A percentile compares a stretch with the other conserved stretches of the same genome.
These are phyloP conservation scores for Notoglanidium macrostoma DNA, from an alignment of 2,797 vertebrate species.

Conservation along the genomic window DNA sequence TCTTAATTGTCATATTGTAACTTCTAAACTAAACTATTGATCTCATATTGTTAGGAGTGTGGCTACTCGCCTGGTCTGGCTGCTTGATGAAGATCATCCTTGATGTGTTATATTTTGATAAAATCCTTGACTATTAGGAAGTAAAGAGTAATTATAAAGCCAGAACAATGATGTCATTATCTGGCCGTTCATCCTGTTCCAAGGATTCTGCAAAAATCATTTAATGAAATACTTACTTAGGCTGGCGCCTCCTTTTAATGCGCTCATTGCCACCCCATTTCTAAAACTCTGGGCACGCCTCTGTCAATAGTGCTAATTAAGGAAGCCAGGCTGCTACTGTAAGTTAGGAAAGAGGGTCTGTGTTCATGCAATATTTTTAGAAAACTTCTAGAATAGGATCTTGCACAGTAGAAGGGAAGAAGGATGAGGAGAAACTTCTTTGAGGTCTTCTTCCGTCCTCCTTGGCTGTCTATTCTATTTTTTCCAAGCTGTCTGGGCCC, in stretches of 20 bases:
- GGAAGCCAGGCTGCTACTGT: constrained; percentile 5
- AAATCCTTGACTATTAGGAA: neutral
- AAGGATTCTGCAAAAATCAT: neutral
- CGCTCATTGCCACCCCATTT: neutral
- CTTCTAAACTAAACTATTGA: neutral
- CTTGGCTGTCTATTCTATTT: constrained; percentile 23
- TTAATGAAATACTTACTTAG: neutral
- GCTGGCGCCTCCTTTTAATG: neutral
- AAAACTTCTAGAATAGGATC: constrained; percentile 27
- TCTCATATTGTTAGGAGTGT: neutral
- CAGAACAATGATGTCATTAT: neutral
- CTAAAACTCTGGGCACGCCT: constrained; percentile 3
- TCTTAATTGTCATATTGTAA: neutral
- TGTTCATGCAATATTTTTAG: constrained; percentile 47
- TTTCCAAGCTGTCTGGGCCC: constrained; percentile 30
- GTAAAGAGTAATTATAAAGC: constrained; percentile 1
- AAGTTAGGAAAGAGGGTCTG: constrained; percentile 14
- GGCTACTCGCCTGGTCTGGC: neutral
- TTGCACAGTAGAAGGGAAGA: constrained; percentile 22
- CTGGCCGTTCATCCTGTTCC: neutral
- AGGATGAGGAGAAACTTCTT: constrained; percentile 29
- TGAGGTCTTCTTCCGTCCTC: constrained; percentile 20
- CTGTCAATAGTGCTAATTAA: constrained; percentile 5
- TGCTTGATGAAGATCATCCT: neutral
- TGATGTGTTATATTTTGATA: neutral